A percentile compares a stretch with the other conserved stretches of the same genome.
Evolutionary conservation across 2,888 invertebrate species (phyloP).

Genomic region (Aleiodes alternator): DNA sequence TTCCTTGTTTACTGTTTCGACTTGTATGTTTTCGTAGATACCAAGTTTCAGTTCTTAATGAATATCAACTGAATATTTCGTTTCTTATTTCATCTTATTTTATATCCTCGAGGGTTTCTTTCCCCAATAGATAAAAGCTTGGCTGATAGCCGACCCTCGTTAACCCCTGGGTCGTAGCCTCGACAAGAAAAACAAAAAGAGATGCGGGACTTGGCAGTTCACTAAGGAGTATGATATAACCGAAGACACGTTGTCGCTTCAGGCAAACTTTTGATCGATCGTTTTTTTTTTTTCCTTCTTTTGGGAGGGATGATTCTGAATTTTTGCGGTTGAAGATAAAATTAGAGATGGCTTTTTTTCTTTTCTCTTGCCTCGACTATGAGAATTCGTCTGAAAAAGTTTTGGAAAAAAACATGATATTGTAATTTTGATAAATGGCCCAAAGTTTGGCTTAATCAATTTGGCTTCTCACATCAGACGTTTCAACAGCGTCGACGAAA

Average conservation of each 20-base stretch:
- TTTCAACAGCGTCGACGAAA: slow-evolving; percentile 11
- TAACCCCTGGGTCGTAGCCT: slow-evolving; percentile 43
- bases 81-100: slow-evolving; percentile 26
- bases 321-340: slow-evolving; percentile 15
- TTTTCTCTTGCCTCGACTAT: neutral
- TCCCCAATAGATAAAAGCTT: neutral
- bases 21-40: neutral
- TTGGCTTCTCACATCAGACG: neutral
- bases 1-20: slow-evolving; percentile 22
- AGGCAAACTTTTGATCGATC: slow-evolving; percentile 51
- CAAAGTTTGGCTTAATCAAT: slow-evolving; percentile 1
- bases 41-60: slow-evolving; percentile 21
- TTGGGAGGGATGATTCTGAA: slow-evolving; percentile 13
- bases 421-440: slow-evolving; percentile 17
- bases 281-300: slow-evolving; percentile 22
- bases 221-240: slow-evolving; percentile 42
- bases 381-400: neutral
- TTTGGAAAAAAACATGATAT: neutral
- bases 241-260: slow-evolving; percentile 51
- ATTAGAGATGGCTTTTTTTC: neutral
- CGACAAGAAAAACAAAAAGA: slow-evolving; percentile 20
- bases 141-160: slow-evolving; percentile 46
- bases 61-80: slow-evolving; percentile 8
- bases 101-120: neutral
- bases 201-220: slow-evolving; percentile 26